phyloP scores from a whole-genome alignment of 2,888 invertebrate genomes.

The Venustoraphidia nigricollis region DNA sequence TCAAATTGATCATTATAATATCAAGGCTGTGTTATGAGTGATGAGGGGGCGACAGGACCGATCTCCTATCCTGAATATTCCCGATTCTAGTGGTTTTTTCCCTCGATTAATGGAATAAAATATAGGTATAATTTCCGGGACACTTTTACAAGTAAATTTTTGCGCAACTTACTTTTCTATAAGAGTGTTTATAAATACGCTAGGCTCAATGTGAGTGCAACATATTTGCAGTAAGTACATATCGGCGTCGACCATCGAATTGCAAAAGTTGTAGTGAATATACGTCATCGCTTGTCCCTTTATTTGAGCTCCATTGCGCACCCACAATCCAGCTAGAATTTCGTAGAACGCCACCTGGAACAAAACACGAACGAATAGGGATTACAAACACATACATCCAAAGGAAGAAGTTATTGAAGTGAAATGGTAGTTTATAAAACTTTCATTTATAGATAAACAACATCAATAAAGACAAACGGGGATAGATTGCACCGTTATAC shows the following conservation, averaged over 20 bases:
- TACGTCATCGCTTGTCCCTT: constrained; percentile 99
- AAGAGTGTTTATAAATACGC: constrained; percentile 71
- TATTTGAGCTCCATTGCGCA: constrained; percentile 91
- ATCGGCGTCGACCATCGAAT: constrained; percentile 97
- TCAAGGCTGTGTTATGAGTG: too few relatives aligned
- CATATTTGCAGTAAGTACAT: constrained; percentile 89
- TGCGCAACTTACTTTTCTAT: constrained; percentile 58
- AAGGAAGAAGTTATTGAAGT: background rate
- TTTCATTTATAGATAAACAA: too few relatives aligned
- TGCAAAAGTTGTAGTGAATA: constrained; percentile 96
- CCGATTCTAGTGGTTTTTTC: too few relatives aligned
- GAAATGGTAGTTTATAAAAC: too few relatives aligned
- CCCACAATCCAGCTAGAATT: constrained; percentile 89
- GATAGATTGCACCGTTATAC: too few relatives aligned
- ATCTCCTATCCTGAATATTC: too few relatives aligned
- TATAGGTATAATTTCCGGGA: too few relatives aligned
- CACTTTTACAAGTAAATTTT: too few relatives aligned
- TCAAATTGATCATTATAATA: too few relatives aligned
- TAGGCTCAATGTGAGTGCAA: constrained; percentile 73
- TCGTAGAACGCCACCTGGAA: constrained; percentile 86
- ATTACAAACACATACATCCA: background rate
- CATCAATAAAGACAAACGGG: too few relatives aligned
- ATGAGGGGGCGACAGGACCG: too few relatives aligned
- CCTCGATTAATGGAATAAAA: too few relatives aligned
- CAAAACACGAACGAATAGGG: constrained; percentile 14